Evolutionary conservation across 2,797 vertebrate species (phyloP).

Genomic region (Buphagus erythrorhynchus): DNA sequence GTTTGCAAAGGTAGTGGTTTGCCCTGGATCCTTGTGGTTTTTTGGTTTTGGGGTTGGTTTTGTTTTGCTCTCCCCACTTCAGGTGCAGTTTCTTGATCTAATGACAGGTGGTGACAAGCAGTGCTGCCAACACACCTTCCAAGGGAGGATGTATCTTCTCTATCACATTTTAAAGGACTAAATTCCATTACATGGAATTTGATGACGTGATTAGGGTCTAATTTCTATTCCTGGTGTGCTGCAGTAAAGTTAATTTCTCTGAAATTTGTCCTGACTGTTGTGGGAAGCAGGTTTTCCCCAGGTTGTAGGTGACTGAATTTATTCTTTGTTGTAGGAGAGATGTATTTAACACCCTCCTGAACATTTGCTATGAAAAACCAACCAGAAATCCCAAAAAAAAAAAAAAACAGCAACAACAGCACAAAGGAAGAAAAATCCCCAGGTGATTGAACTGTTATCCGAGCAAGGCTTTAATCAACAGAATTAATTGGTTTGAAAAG

Average conservation of each 20-base stretch:
- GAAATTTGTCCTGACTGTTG: not conserved
- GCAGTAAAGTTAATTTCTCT: not conserved
- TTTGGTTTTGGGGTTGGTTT: not conserved
- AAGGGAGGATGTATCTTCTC: not conserved
- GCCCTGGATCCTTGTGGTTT: not conserved
- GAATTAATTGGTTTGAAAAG: not conserved
- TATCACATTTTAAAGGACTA: not conserved
- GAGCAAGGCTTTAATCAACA: not conserved
- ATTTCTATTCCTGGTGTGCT: not conserved
- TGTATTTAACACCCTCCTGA: not conserved
- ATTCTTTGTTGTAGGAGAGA: not conserved
- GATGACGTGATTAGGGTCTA: not conserved
- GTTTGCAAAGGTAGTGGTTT: not conserved
- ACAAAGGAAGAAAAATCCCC: not conserved
- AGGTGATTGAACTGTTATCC: not conserved
- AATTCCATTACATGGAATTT: not conserved
- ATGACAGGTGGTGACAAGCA: not conserved
- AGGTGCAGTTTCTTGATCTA: not conserved
- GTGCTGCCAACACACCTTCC: not conserved
- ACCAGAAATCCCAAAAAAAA: not conserved
- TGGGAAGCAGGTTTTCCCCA: not conserved
- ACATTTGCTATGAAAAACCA: not conserved
- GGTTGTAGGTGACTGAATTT: not conserved
- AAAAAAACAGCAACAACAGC: not conserved
- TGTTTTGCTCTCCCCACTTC: not conserved